Evolutionary conservation across 2,113 vertebrate species (phyloP).

Genomic region (Sinocyclocheilus rhinocerous): DNA sequence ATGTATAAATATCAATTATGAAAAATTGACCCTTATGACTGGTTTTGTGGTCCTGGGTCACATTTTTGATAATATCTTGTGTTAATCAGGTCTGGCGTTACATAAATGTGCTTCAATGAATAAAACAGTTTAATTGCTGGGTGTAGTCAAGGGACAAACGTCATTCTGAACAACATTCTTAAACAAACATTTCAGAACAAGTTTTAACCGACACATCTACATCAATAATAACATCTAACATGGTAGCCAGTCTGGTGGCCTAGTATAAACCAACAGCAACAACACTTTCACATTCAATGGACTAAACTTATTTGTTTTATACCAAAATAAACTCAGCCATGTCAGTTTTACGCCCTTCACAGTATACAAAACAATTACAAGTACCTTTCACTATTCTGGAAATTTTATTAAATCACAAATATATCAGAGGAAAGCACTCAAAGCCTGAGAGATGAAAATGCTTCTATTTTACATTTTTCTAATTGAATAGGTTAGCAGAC

Average conservation of each 20-base stretch:
- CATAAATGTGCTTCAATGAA: background rate
- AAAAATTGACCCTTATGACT: too few relatives aligned
- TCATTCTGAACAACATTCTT: background rate
- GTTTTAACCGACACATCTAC: background rate
- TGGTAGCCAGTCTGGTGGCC: background rate
- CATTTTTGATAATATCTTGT: background rate
- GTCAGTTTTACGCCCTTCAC: background rate
- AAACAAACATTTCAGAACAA: background rate
- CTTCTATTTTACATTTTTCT: too few relatives aligned
- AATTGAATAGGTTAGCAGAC: too few relatives aligned
- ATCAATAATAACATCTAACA: background rate
- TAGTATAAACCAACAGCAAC: background rate
- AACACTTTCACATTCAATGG: background rate
- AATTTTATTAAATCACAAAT: background rate
- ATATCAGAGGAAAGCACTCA: background rate
- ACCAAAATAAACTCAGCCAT: background rate
- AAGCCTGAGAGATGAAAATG: background rate
- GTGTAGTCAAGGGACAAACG: conserved; percentile 4
- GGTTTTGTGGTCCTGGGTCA: too few relatives aligned
- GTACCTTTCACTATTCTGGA: background rate
- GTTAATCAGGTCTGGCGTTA: background rate
- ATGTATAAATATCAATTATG: too few relatives aligned
- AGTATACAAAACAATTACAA: background rate
- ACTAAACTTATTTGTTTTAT: background rate
- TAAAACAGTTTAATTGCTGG: background rate